Conservation (phyloP, 2,797 vertebrate genomes). For the Hydrocynus forskahlii region DNA sequence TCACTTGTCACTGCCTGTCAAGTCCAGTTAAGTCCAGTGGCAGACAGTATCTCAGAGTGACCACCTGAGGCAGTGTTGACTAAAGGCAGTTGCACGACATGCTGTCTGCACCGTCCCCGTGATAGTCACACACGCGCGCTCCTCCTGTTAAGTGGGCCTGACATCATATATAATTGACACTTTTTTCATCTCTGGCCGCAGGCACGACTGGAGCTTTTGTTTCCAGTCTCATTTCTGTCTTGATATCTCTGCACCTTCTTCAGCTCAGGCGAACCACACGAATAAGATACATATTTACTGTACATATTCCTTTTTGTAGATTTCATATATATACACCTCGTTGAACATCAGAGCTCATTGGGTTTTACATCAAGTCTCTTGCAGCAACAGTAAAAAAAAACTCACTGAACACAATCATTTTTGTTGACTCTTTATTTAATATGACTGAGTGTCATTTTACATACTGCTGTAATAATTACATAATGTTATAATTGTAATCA, state of each 20-base stretch:
- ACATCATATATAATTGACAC: conserved; percentile 64
- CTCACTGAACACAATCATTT: not conserved
- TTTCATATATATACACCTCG: not conserved
- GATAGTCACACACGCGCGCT: conserved; percentile 44
- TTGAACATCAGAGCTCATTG: not conserved
- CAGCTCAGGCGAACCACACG: not conserved
- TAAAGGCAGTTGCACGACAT: conserved; percentile 22
- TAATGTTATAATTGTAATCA: no score
- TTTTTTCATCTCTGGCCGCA: conserved; percentile 49
- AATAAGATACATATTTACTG: not conserved
- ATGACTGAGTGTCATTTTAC: not conserved
- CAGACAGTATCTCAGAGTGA: conserved; percentile 24
- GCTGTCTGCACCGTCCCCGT: conserved; percentile 36
- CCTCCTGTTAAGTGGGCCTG: conserved; percentile 55
- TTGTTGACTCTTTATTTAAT: not conserved
- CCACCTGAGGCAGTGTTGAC: conserved; percentile 30
- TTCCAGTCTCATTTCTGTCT: conserved; percentile 38
- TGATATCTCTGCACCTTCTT: conserved; percentile 34
- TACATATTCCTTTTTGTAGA: not conserved
- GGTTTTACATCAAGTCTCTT: not conserved
- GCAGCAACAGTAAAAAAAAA: not conserved
- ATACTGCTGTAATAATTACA: not conserved
- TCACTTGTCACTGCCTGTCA: conserved; percentile 38
- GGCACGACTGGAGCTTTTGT: conserved; percentile 48
- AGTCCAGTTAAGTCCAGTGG: conserved; percentile 26